Evolutionary conservation across 2,888 invertebrate genomes (phyloP), one percentile per base, ranked within the genome.

Genomic region (Neria commutata): DNA sequence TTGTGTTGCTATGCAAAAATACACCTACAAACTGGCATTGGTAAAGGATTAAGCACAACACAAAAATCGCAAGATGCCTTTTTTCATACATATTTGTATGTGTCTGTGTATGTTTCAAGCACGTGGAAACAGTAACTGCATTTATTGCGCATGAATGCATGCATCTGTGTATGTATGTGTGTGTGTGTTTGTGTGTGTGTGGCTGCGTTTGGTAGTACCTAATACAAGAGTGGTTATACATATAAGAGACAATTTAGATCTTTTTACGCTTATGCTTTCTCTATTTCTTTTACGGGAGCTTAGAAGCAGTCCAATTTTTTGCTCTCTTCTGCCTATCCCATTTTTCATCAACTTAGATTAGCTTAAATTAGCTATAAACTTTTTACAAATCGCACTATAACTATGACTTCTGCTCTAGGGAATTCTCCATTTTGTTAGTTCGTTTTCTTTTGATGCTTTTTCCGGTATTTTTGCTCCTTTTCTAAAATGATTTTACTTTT

Each of bases 241-340:
- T 59, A 45, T 55, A 54, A 48, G 54, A 60, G 58, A 61, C 68
- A 68, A 56, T 50, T 33, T 45, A 53, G 48, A 57, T 57, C 52
- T 52, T 34, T 34, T 57, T 57, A 47, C 52, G 40, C 52, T 46
- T 57, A 52, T 21, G 16, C n/a, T 55, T 45, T 50, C n/a, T 53
- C 4, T 40, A 33, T 45, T 40, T 40, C 24, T 47, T 46, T 58
- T n/a, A n/a, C n/a, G n/a, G n/a, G n/a, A n/a, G n/a, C n/a, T n/a
- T n/a, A n/a, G n/a, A n/a, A n/a, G n/a, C n/a, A n/a, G n/a, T n/a
- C n/a, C n/a, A 16, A 26, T 21, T 54, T 26, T 54, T 56, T 46
- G 16, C 47, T 25, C 16, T 25, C 3, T 53, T 14, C 19, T 24
- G 1, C 52, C 34, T 57, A 42, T 14, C 16, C 3, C 25, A 40